Evolutionary conservation across 2,888 invertebrate genomes (phyloP), one percentile per base, ranked within the genome.

Genomic region (Xestia sexstrigata): DNA sequence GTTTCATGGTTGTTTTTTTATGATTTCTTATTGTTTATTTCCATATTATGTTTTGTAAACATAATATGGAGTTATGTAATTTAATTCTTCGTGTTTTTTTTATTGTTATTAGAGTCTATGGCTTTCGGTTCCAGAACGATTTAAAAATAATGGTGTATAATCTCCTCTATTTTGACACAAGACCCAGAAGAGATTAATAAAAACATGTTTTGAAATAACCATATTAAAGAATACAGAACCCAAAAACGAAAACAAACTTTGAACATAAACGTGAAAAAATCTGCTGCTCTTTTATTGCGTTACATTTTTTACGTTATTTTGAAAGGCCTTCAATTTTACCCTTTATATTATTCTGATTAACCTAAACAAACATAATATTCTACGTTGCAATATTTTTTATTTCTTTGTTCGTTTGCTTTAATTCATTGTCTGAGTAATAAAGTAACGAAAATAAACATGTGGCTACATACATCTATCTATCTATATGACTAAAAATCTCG

Each of bases 281-380:
- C 70, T 65, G 78, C 35, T 72, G 55, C 20, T 75, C 68, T 81
- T 78, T 84, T 83, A 85, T 79, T 78, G 65, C 70, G 78, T 75
- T 69, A 74, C 58, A 70, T 76, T 79, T 83, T 90, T 89, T 85
- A 85, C 74, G 85, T 82, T 77, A 78, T 83, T 89, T 90, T 89
- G 81, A 81, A 87, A 88, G 85, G 88, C 87, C 83, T 88, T 82
- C 86, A 87, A 89, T 89, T 87, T 88, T 80, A 90, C 91, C 90
- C 89, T 90, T 90, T 90, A 85, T 89, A 87, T 84, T 80, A 75
- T 92, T 92, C 78, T 89, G 87, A 90, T 91, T 88, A 90, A 84
- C 93, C 92, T 93, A 92, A 93, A 90, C 88, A 93, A 93, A 93
- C 89, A 90, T 83, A 79, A 86, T 87, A 80, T 83, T 76, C 47